Evolutionary conservation across 2,888 invertebrate genomes (phyloP), one percentile per base, ranked within the genome.

Genomic region (Hirtodrosophila histrioides): DNA sequence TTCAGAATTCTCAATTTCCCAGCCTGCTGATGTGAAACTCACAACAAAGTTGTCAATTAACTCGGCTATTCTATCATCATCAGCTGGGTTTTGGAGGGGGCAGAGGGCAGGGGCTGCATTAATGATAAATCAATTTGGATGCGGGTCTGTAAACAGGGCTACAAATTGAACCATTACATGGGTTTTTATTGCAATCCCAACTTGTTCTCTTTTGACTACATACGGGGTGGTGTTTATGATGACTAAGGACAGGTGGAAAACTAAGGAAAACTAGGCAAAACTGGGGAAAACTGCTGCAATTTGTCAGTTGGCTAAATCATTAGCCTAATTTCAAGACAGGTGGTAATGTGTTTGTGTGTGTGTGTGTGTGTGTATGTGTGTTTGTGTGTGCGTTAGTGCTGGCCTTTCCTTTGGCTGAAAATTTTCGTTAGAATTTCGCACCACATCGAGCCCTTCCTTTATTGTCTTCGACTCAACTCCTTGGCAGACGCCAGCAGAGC

Each of bases 221-320:
- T 61, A 27, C 6, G 17, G 10, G 49, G 33, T 54, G 50, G 44
- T 40, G 39, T 53, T 55, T 53, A 46, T 76, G 71, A 74, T 78
- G 79, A 69, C 67, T 67, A 67, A 72, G 65, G 62, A 46, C 46
- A 58, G 70, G 66, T 48, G 54, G 33, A 11, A 40, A 46, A 41
- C 27, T 31, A 31, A 8, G 9, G 0, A 31, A 31, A 8, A 4
- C 9, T 6, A 31, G 11, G 49, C 41, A 33, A 24, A 50, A 12
- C 17, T 8, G 27, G 8, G 53, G 23, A 75, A 54, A 87, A 85
- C 82, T 82, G 82, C 82, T 73, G 78, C 69, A 78, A 82, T 82
- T 85, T 82, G 85, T 85, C 78, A 85, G 87, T 4, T 49, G 61
- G 41, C 61, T 43, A 70, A 87, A 82, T 82, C 82, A 82, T 82